A percentile compares a stretch with the other conserved stretches of the same genome.
These are phyloP conservation scores for Scaptomyza cyrtandrae DNA, from an alignment of 2,888 invertebrate genomes.

Conservation along the genomic window DNA sequence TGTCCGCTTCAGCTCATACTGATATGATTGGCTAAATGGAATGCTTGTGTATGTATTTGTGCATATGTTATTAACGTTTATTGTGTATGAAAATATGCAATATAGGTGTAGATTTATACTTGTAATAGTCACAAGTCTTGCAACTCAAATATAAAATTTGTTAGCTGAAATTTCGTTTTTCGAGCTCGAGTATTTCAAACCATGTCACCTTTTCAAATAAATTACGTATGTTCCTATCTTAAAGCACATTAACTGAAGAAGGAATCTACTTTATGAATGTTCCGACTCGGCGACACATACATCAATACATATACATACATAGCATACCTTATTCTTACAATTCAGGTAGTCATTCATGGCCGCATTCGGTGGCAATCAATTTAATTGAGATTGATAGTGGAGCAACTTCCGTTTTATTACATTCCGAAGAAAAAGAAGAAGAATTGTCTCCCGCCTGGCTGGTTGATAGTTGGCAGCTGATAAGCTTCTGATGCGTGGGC, in stretches of 20 bases:
- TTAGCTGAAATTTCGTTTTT: background rate
- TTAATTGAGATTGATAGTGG: slow-evolving; percentile 77
- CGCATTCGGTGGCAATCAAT: slow-evolving; percentile 66
- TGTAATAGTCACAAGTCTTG: too few species aligned
- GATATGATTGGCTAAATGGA: slow-evolving; percentile 17
- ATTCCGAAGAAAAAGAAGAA: slow-evolving; percentile 58
- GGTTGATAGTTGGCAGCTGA: slow-evolving; percentile 58
- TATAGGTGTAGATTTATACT: too few species aligned
- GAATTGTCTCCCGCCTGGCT: slow-evolving; percentile 45
- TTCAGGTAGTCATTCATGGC: slow-evolving; percentile 1
- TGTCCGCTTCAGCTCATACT: slow-evolving; percentile 18
- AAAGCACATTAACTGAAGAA: background rate
- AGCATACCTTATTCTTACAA: background rate
- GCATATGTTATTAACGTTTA: slow-evolving; percentile 13
- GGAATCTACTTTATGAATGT: background rate
- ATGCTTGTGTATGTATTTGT: slow-evolving; percentile 1
- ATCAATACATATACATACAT: background rate
- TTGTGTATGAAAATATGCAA: background rate
- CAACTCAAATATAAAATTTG: too few species aligned
- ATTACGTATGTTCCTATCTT: background rate
- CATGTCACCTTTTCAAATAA: too few species aligned
- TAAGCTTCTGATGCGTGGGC: slow-evolving; percentile 57
- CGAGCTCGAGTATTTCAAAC: background rate
- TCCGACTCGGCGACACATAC: background rate
- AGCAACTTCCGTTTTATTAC: slow-evolving; percentile 73